Base-by-base conservation (phyloP, 37 sponge, comb jelly and placozoan species). In the Beroe forskalii region DNA sequence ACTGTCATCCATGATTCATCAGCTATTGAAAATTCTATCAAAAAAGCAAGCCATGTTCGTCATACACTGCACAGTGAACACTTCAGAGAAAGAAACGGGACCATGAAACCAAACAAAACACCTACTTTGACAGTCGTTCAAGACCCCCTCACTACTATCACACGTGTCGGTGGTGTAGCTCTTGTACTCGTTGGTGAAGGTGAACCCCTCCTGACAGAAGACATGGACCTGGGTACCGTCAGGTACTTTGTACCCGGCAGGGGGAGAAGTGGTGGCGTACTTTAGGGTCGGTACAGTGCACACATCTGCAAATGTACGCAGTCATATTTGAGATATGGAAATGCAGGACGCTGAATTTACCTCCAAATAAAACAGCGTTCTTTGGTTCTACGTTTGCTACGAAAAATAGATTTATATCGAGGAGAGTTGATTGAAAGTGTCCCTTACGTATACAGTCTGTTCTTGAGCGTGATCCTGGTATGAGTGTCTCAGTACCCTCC, bases 251-350 rank as follows among this genome's bases (percentile, higher is more conserved):
- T 20, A 28, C 25, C 55, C 86, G 22, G 86, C 55, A 1, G 44
- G 25, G 25, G 86, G 86, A 6, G 86, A 42, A 28, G 86, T 80
- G 30, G 48, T 80, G 30, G 86, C 44, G 55, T 43, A 80, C 30
- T 80, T 9, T 27, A 80, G 55, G 25, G 55, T 44, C n/a, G 86
- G 86, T 35, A 80, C 40, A 9, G 86, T 80, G 86, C 86, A 80
- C 19, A 23, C n/a, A 12, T 80, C 86, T 80, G 86, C 28, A 42
- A 32, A 63, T n/a, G n/a, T n/a, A n/a, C n/a, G n/a, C n/a, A n/a
- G n/a, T n/a, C n/a, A n/a, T n/a, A n/a, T n/a, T 9, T 9, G 60
- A 20, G 60, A 20, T 55, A 55, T 55, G 17, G 60, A 55, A 20
- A 20, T 20, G 60, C n/a, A n/a, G n/a, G n/a, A n/a, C n/a, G n/a